Conservation (phyloP, 1,140 invertebrate species). For the Oscheius sp. region DNA sequence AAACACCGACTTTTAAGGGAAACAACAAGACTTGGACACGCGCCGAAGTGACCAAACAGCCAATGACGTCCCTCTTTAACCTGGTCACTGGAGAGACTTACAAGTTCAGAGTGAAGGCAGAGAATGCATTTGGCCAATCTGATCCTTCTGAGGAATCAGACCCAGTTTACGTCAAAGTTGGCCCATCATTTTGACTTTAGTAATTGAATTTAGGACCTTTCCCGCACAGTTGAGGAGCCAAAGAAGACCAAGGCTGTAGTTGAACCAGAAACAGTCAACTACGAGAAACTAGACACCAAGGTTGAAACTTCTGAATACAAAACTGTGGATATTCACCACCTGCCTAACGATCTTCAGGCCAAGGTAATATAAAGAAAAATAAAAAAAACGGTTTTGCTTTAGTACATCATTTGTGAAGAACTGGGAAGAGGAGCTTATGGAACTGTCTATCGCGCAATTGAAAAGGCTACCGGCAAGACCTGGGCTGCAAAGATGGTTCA, state of each 20-base stretch:
- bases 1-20: constrained; percentile 12
- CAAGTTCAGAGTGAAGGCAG: constrained; percentile 86
- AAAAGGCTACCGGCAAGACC: constrained; percentile 39
- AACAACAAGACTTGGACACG: constrained; percentile 28
- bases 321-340: constrained; percentile 32
- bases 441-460: constrained; percentile 41
- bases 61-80: constrained; percentile 42
- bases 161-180: constrained; percentile 17
- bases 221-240: constrained; percentile 26
- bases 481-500: constrained; percentile 44
- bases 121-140: constrained; percentile 79
- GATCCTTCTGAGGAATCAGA: constrained; percentile 73
- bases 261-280: constrained; percentile 25
- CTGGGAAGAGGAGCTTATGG: constrained; percentile 40
- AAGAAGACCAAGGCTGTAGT: constrained; percentile 20
- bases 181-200: not conserved
- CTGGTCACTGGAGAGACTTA: constrained; percentile 87
- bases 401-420: constrained; percentile 44
- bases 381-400: not conserved
- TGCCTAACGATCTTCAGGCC: constrained; percentile 41
- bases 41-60: constrained; percentile 40
- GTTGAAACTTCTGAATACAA: constrained; percentile 27
- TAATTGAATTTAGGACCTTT: constrained; percentile 4
- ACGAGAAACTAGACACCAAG: constrained; percentile 22
- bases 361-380: constrained; percentile 14